Evolutionary conservation across 2,888 invertebrate species (phyloP).

Genomic region (Drosophila lutescens): DNA sequence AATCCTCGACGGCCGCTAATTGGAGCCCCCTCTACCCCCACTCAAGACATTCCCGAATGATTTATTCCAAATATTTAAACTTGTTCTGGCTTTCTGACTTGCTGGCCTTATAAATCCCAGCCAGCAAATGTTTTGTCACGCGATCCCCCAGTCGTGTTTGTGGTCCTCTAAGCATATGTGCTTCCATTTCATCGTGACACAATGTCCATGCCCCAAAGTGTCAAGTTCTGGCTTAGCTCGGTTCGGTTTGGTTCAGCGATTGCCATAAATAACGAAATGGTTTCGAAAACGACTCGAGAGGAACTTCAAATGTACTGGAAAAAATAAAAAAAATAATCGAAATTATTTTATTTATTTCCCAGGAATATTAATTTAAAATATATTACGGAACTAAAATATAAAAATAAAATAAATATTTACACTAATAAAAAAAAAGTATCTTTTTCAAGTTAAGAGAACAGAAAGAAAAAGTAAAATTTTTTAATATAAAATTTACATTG

Average conservation of each 20-base stretch:
- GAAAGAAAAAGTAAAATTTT: too few relatives aligned
- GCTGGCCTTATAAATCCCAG: constrained; percentile 26
- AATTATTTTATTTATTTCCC: too few relatives aligned
- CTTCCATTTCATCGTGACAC: constrained; percentile 51
- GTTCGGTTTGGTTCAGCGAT: constrained; percentile 63
- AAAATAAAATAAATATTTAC: neutral
- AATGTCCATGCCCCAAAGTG: constrained; percentile 41
- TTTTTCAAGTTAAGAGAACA: too few relatives aligned
- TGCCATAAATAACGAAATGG: constrained; percentile 65
- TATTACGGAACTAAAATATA: neutral
- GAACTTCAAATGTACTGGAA: constrained; percentile 24
- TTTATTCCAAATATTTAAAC: constrained; percentile 50
- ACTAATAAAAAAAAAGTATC: too few relatives aligned
- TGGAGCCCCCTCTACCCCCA: constrained; percentile 19
- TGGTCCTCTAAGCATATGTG: constrained; percentile 67
- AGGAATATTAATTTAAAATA: too few relatives aligned
- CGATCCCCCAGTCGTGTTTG: constrained; percentile 25
- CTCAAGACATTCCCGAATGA: constrained; percentile 31
- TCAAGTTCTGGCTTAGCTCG: constrained; percentile 41
- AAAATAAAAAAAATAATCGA: too few relatives aligned
- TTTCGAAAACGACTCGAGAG: constrained; percentile 40
- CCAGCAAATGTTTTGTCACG: constrained; percentile 47
- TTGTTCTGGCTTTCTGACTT: constrained; percentile 8
- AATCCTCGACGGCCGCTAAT: constrained; percentile 32
- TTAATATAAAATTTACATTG: neutral